phyloP scores from a whole-genome alignment of 2,113 vertebrate genomes.

The Fulica atra region DNA sequence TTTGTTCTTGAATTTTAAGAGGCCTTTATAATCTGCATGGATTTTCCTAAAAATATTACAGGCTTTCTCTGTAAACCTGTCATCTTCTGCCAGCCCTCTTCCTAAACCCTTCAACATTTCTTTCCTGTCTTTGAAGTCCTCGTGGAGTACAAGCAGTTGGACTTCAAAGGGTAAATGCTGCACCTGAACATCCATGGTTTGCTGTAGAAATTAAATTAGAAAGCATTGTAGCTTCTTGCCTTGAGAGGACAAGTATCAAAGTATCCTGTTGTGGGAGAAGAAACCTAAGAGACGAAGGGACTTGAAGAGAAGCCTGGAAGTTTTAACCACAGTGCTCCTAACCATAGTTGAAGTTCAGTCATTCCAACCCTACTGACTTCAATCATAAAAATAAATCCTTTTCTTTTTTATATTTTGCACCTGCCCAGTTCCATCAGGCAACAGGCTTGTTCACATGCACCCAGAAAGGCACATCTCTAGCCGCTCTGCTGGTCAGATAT shows the following conservation, averaged over 20 bases:
- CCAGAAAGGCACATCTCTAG: not conserved
- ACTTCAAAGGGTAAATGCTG: constrained; percentile 44
- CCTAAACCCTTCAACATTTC: not conserved
- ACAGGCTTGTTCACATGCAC: not conserved
- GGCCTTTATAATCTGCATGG: not conserved
- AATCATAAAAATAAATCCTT: not conserved
- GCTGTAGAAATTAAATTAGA: constrained; percentile 2
- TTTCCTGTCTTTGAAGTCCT: constrained; percentile 47
- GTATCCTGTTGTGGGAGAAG: not conserved
- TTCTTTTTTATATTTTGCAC: not conserved
- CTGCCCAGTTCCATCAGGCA: not conserved
- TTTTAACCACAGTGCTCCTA: not conserved
- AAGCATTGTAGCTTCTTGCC: not conserved
- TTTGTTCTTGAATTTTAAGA: constrained; percentile 14
- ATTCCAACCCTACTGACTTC: not conserved
- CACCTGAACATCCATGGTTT: not conserved
- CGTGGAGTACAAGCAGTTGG: not conserved
- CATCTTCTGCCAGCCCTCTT: constrained; percentile 28
- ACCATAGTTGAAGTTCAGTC: not conserved
- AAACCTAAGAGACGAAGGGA: not conserved
- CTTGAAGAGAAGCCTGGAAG: not conserved
- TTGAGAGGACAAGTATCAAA: not conserved
- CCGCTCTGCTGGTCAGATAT: not conserved
- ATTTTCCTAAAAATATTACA: constrained; percentile 36
- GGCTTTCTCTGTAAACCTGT: constrained; percentile 31